These are phyloP conservation scores for Ailurus styani DNA, from an alignment of 2,113 vertebrate species.

Conservation along the genomic window DNA sequence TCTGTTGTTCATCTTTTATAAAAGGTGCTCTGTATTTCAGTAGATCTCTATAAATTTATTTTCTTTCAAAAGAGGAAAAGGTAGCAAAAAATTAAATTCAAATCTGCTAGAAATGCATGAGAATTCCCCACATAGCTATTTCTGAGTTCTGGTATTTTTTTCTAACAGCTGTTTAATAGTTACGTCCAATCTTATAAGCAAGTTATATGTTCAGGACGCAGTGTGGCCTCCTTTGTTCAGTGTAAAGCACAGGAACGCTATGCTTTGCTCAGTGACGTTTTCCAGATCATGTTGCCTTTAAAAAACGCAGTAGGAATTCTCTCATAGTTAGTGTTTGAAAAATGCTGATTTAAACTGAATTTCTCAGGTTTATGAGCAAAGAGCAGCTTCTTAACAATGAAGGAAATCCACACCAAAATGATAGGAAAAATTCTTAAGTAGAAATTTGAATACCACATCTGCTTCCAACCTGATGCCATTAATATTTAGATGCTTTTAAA, in stretches of 20 bases:
- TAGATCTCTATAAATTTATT: neutral
- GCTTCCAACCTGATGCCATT: neutral
- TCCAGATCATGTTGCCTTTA: conserved; percentile 27
- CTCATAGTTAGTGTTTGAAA: neutral
- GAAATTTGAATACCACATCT: neutral
- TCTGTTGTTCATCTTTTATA: conserved; percentile 34
- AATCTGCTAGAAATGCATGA: neutral
- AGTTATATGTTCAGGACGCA: neutral
- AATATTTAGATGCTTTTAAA: neutral
- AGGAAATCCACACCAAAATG: neutral
- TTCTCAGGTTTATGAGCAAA: neutral
- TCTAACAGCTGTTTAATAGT: neutral
- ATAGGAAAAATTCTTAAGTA: neutral
- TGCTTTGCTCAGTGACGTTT: conserved; percentile 35
- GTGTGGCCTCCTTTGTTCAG: neutral
- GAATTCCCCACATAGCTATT: neutral
- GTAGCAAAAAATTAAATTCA: neutral
- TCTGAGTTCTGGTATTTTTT: neutral
- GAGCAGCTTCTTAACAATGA: neutral
- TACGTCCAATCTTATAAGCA: neutral
- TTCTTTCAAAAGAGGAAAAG: neutral
- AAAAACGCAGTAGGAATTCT: neutral
- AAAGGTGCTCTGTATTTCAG: neutral
- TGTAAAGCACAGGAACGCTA: neutral
- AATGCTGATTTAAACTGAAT: neutral